Base-by-base conservation (phyloP, 2,888 invertebrate species). In the Cabera pusaria region DNA sequence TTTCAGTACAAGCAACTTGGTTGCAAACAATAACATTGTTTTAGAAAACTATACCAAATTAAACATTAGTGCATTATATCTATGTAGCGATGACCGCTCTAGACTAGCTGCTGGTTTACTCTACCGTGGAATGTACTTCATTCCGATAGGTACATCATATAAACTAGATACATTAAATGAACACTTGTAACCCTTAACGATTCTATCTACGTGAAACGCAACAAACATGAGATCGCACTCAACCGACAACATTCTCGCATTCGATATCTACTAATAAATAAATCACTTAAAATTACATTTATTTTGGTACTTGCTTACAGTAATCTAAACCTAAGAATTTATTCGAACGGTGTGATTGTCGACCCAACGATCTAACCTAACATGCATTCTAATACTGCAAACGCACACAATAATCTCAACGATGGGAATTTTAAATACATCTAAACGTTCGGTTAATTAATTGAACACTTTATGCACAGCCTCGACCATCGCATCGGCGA, bases 381-480 rank as follows among this genome's bases (percentile, higher is more conserved):
- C 59, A 59, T 61, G 56, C 56, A 54, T 44, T 61, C 61, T 80
- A 84, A 82, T 83, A 84, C 83, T 82, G 82, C 73, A 68, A 68
- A 74, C 61, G 67, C 69, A 76, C 72, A 75, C 65, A 48, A 72
- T 77, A 85, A 84, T 85, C 77, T 85, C 83, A 78, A 77, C 83
- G 82, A 83, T 85, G 83, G 83, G 82, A 83, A 78, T 72, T 76
- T 72, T 69, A 53, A 69, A 68, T 80, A 82, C 55, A 66, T 59
- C 75, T 82, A 78, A 71, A 69, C 57, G 51, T 72, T 66, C 72
- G 72, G 70, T 68, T 74, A 73, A 77, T 69, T 70, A 75, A 86
- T 82, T 88, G 86, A 87, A 87, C 87, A 87, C 86, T 81, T 85
- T 82, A 82, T 82, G 82, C 88, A 88, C 88, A 88, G 88, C 88